A percentile compares a stretch with the other conserved stretches of the same genome.
These are phyloP conservation scores for Hydrotaea diabolus DNA, from an alignment of 2,888 invertebrate genomes.

Conservation along the genomic window DNA sequence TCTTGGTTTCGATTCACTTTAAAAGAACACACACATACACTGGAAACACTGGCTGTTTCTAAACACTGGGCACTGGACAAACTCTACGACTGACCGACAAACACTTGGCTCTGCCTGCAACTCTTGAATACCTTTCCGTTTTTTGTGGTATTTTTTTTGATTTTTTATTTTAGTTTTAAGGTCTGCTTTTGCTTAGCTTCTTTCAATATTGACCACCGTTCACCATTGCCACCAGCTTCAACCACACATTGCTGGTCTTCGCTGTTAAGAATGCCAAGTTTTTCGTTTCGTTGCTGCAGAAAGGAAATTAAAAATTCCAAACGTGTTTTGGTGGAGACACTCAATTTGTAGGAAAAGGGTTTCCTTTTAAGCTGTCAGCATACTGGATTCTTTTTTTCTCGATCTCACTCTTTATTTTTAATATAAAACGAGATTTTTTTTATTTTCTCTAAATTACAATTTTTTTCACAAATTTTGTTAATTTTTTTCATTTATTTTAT, in stretches of 20 bases:
- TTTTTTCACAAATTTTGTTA: neutral
- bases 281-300: neutral
- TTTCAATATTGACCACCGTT: neutral
- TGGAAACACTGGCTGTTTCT: neutral
- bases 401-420: neutral
- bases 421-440: neutral
- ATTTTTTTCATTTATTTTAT: constrained; percentile 9
- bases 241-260: neutral
- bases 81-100: neutral
- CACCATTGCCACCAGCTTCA: too few species aligned
- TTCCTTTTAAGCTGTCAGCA: neutral
- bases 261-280: neutral
- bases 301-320: constrained; percentile 11
- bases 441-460: neutral
- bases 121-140: neutral
- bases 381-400: too few species aligned
- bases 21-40: neutral
- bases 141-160: neutral
- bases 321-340: neutral
- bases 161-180: neutral
- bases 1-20: neutral
- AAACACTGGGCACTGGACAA: neutral
- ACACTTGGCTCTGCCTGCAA: neutral
- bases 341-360: neutral
- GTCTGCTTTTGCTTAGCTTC: neutral